Base-by-base conservation (phyloP, 1,140 invertebrate species). In the Seison nebaliae region DNA sequence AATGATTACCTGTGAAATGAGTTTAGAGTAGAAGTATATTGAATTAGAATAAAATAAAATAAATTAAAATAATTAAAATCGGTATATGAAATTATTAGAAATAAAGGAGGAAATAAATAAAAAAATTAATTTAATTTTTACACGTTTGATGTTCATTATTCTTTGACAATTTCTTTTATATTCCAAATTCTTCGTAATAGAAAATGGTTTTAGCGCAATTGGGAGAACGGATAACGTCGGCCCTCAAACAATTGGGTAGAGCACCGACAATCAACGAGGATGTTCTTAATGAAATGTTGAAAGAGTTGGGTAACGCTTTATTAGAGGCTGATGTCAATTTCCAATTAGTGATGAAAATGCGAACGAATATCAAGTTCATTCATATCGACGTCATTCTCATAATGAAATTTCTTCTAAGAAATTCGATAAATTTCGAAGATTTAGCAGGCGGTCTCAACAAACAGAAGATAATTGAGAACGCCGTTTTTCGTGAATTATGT, bases 141-240 rank as follows among this genome's bases (percentile, higher is more conserved):
- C n/a, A n/a, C n/a, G n/a, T n/a, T n/a, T n/a, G n/a, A n/a, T n/a
- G n/a, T n/a, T n/a, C n/a, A n/a, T n/a, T n/a, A n/a, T n/a, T n/a
- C n/a, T n/a, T n/a, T n/a, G n/a, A n/a, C n/a, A n/a, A n/a, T n/a
- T n/a, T n/a, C n/a, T n/a, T n/a, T n/a, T n/a, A n/a, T n/a, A n/a
- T n/a, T n/a, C n/a, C 22, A 23, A 6, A 26, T 26, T 26, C 24
- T 26, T 11, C 9, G 12, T 26, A 26, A 3, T 33, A 9, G 34
- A 76, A 66, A 53, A 96, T 98, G 91, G 91, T 98, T 58, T 80
- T 98, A 69, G 91, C 88, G 49, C 88, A 98, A 69, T 72, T 98
- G 58, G 91, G 91, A 52, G 71, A 88, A 55, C 93, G 94, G 68
- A 96, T 98, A 58, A 94, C 88, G 47, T 78, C 78, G 52, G 91